These are phyloP conservation scores for Clamator glandarius DNA, from an alignment of 2,797 vertebrate species.

Conservation along the genomic window DNA sequence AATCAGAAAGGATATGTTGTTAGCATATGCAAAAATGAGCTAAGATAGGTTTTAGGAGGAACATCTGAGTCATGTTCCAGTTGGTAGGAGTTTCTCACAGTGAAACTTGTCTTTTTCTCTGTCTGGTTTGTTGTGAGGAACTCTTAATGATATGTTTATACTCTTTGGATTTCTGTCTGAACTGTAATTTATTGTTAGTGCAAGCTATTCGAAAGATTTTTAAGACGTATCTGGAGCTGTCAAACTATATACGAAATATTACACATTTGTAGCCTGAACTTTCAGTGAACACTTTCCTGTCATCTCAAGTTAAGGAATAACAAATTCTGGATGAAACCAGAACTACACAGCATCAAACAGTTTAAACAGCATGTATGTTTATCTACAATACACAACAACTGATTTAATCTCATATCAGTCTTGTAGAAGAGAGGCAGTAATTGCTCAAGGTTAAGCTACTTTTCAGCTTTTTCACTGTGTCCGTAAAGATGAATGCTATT, in stretches of 20 bases:
- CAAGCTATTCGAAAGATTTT: neutral
- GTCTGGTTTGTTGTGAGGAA: neutral
- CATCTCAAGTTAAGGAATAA: conserved; percentile 19
- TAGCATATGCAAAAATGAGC: neutral
- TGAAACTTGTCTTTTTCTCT: neutral
- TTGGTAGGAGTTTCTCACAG: neutral
- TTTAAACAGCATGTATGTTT: conserved; percentile 17
- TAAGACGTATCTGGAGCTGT: neutral
- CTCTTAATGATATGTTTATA: neutral
- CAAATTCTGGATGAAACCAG: neutral
- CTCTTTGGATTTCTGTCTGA: neutral
- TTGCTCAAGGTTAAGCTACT: conserved; percentile 49
- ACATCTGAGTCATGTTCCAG: neutral
- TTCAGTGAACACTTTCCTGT: neutral
- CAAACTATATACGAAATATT: neutral
- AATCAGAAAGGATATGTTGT: conserved; percentile 27
- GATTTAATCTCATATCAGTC: neutral
- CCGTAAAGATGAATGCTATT: neutral
- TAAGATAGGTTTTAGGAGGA: neutral
- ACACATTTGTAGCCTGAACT: neutral
- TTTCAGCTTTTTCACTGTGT: neutral
- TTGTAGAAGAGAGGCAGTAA: conserved; percentile 5
- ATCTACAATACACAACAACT: neutral
- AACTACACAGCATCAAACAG: neutral
- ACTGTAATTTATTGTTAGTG: neutral